Evolutionary conservation across 2,797 vertebrate species (phyloP).

Genomic region (Distichodus sexfasciatus): DNA sequence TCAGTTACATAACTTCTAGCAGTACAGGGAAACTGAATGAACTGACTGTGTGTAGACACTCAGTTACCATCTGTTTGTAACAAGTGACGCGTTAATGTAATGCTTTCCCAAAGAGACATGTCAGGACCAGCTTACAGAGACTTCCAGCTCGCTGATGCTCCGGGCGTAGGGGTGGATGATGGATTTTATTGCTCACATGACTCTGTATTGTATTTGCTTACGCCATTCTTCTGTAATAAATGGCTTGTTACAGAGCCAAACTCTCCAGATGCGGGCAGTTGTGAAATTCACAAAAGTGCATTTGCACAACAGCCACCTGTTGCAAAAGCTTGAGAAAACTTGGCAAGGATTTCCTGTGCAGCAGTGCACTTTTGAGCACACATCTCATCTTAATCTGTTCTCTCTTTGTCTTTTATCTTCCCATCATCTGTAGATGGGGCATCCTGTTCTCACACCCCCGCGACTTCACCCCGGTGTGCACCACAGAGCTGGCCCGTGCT

Average conservation of each 20-base stretch:
- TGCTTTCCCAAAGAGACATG: too few species aligned
- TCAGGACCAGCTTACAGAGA: too few species aligned
- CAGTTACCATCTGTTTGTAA: too few species aligned
- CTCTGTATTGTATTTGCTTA: background rate
- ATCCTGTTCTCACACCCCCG: constrained; percentile 94
- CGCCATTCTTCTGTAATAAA: background rate
- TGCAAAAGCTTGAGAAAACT: constrained; percentile 20
- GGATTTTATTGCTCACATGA: background rate
- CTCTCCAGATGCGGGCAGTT: constrained; percentile 20
- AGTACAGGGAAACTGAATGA: too few species aligned
- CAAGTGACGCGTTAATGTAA: too few species aligned
- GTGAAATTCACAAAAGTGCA: constrained; percentile 18
- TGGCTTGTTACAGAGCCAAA: background rate
- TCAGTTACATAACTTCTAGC: too few species aligned
- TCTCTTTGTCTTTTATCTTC: background rate
- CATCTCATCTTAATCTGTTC: background rate
- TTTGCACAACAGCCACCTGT: constrained; percentile 29
- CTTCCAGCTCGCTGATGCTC: too few species aligned
- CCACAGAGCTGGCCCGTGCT: constrained; percentile 90
- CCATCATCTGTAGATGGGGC: constrained; percentile 81
- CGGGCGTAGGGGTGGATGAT: background rate
- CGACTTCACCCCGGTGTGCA: constrained; percentile 96
- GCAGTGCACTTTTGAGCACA: constrained; percentile 3
- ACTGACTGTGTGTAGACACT: too few species aligned
- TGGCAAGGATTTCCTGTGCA: constrained; percentile 41